These are phyloP conservation scores for Neodiprion virginianus DNA, from an alignment of 1,140 invertebrate species.

Conservation along the genomic window DNA sequence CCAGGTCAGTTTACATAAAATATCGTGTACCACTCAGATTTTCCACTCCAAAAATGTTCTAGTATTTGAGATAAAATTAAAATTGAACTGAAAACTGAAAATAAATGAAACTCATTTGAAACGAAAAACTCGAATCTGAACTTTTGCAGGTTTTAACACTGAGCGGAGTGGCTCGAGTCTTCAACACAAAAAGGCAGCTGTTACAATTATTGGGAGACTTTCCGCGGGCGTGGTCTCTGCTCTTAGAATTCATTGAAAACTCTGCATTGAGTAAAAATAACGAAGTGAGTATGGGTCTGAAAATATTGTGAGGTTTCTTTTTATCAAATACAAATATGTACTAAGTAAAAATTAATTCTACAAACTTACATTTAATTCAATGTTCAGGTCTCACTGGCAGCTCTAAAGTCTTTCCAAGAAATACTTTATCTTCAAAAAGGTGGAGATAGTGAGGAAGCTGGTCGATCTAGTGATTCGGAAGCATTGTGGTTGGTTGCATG, in stretches of 20 bases:
- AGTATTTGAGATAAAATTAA: conserved; percentile 15
- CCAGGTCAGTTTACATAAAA: conserved; percentile 70
- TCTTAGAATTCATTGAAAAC: conserved; percentile 93
- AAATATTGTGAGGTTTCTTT: conserved; percentile 16
- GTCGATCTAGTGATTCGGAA: conserved; percentile 60
- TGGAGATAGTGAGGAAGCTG: conserved; percentile 50
- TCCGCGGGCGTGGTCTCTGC: conserved; percentile 88
- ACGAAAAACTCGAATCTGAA: conserved; percentile 13
- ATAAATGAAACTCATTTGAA: conserved; percentile 11
- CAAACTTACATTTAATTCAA: background rate
- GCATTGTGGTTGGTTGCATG: conserved; percentile 81
- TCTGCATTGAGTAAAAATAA: conserved; percentile 90
- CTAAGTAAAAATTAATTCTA: background rate
- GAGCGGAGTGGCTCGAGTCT: conserved; percentile 79
- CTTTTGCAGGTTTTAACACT: conserved; percentile 71
- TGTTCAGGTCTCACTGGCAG: conserved; percentile 84
- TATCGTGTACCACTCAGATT: conserved; percentile 66
- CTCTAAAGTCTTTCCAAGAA: conserved; percentile 95
- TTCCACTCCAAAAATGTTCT: conserved; percentile 1
- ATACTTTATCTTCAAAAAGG: conserved; percentile 75
- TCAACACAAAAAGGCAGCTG: conserved; percentile 89
- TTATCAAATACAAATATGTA: background rate
- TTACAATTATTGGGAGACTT: conserved; percentile 89
- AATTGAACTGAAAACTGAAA: background rate
- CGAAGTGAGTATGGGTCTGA: conserved; percentile 68